Conservation (phyloP, 2,113 vertebrate genomes). For the Sardina pilchardus region DNA sequence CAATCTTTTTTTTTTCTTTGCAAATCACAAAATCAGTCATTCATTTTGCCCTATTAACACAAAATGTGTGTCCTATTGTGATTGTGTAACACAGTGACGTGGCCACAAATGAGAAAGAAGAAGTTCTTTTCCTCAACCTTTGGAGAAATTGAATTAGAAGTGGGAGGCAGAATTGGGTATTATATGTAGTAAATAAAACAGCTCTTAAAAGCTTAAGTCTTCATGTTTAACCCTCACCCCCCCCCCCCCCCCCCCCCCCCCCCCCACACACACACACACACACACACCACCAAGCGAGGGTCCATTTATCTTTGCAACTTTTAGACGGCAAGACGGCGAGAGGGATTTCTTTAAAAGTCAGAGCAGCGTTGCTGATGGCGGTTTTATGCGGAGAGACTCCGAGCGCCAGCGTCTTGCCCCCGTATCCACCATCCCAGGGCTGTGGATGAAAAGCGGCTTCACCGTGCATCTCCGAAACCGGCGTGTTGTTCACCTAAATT, state of each 20-base stretch:
- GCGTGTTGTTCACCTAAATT: conserved; percentile 47
- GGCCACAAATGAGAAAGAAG: background rate
- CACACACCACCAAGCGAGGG: background rate
- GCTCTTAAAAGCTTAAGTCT: background rate
- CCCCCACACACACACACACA: no score
- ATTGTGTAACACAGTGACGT: background rate
- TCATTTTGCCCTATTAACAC: background rate
- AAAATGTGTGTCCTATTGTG: no score
- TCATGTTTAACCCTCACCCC: background rate
- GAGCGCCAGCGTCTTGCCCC: conserved; percentile 36
- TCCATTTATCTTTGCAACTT: conserved; percentile 12
- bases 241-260: no score
- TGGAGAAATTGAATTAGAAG: background rate
- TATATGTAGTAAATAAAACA: background rate
- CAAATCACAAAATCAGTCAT: no score
- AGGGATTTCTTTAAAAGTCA: conserved; percentile 1
- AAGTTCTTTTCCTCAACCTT: background rate
- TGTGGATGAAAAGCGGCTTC: conserved; percentile 18
- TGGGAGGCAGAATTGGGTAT: background rate
- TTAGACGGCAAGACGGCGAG: background rate
- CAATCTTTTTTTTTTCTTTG: no score
- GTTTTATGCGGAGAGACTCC: conserved; percentile 18
- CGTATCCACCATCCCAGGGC: conserved; percentile 36
- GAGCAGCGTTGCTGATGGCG: background rate
- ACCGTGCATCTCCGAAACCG: conserved; percentile 44